Evolutionary conservation across 2,888 invertebrate species (phyloP).

Genomic region (Drosophila algonquin): DNA sequence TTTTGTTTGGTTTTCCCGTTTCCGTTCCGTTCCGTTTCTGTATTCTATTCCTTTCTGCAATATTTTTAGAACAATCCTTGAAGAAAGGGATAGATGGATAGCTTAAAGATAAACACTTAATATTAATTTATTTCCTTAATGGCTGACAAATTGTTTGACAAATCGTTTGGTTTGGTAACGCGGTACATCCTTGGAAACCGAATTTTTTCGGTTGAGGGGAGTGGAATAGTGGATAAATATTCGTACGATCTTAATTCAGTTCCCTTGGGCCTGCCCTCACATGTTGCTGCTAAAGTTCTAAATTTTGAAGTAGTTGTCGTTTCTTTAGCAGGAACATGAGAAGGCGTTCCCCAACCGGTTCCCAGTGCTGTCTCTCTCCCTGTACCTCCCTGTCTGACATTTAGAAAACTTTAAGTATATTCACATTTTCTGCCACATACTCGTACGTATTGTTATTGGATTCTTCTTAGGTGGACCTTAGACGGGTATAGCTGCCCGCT

Average conservation of each 20-base stretch:
- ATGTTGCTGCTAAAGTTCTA: background rate
- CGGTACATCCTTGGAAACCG: background rate
- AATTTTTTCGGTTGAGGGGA: background rate
- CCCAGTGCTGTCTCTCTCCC: background rate
- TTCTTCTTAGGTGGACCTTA: slow-evolving; percentile 41
- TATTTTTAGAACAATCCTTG: slow-evolving; percentile 43
- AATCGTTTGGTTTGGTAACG: background rate
- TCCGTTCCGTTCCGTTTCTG: slow-evolving; percentile 26
- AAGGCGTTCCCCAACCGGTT: background rate
- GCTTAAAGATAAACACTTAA: slow-evolving; percentile 1
- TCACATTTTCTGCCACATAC: slow-evolving; percentile 18
- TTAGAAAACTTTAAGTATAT: slow-evolving; percentile 6
- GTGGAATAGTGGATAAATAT: background rate
- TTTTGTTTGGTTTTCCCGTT: slow-evolving; percentile 43
- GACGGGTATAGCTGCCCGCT: slow-evolving; percentile 82
- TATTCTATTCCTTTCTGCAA: background rate
- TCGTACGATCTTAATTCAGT: background rate
- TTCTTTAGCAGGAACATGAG: slow-evolving; percentile 12
- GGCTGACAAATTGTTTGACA: slow-evolving; percentile 1
- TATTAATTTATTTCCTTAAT: background rate
- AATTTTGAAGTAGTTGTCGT: background rate
- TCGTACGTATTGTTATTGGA: slow-evolving; percentile 7
- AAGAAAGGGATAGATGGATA: background rate
- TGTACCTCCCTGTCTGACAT: background rate
- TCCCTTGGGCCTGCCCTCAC: background rate